Conservation (phyloP, 2,888 invertebrate species). For the Morpho helenor region DNA sequence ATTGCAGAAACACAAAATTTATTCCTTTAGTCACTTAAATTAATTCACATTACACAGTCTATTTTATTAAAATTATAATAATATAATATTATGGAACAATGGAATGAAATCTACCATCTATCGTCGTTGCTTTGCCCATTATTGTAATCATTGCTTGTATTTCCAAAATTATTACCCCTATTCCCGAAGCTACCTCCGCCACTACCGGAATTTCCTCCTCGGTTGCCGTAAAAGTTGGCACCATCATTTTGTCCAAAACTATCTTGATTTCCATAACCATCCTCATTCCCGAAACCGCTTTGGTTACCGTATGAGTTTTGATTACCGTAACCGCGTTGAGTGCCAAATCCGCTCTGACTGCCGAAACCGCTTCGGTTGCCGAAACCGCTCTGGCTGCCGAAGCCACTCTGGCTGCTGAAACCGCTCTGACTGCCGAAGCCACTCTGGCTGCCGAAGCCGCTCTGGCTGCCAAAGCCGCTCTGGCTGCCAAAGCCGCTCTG, state of each 20-base stretch:
- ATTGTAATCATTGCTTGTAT: background rate
- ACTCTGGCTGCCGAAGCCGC: slow-evolving; percentile 27
- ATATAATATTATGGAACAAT: background rate
- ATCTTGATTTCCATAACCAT: slow-evolving; percentile 4
- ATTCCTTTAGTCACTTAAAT: too few species aligned
- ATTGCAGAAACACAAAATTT: too few species aligned
- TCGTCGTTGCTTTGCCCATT: background rate
- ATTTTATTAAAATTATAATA: too few species aligned
- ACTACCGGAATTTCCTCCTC: slow-evolving; percentile 3
- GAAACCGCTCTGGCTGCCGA: slow-evolving; percentile 15
- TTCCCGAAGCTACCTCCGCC: background rate
- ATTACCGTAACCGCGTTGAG: slow-evolving; percentile 23
- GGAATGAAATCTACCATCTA: background rate
- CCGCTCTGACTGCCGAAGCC: slow-evolving; percentile 37
- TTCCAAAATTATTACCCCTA: background rate
- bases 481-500: slow-evolving; percentile 29
- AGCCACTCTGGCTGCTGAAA: slow-evolving; percentile 28
- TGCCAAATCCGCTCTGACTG: slow-evolving; percentile 33
- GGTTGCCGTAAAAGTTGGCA: background rate
- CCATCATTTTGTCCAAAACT: background rate
- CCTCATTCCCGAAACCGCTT: slow-evolving; percentile 34
- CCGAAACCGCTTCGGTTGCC: slow-evolving; percentile 32
- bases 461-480: background rate
- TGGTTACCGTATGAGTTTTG: slow-evolving; percentile 33
- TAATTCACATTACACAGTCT: too few species aligned